Base-by-base conservation (phyloP, 1,140 invertebrate genomes). In the Pollicipes pollicipes region DNA sequence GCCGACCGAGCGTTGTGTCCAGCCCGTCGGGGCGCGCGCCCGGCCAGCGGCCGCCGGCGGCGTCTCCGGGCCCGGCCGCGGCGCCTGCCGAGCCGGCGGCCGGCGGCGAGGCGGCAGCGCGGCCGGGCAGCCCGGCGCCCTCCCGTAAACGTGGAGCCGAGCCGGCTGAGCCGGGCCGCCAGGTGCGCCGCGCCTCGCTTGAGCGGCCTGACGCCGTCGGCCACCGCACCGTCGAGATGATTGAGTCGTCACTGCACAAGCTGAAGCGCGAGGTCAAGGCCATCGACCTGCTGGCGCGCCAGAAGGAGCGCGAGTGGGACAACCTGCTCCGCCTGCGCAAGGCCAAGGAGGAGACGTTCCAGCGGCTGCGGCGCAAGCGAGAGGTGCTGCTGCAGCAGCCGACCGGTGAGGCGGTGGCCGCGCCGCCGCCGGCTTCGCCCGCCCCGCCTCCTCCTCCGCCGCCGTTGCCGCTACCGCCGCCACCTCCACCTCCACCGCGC, bases 261-360 rank as follows among this genome's bases (percentile, higher is more conserved):
- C 64, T 66, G n/a, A 66, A 66, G 64, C n/a, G 64, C 1, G 64
- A 66, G 64, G 64, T 66, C 24, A 66, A 75, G 74, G 71, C 71
- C 10, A 30, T 75, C 66, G 74, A 75, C 26, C 72, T 72, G 63
- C 67, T 73, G 45, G 37, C 73, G 13, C 71, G 72, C n/a, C 84
- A 86, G 75, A 91, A 90, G 78, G 90, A 91, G 81, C 83, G 86
- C 72, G 89, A 92, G 79, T 91, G 89, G 89, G 90, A 91, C 76
- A 86, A 88, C 68, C 86, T 92, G 32, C 76, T 91, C 13, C 84
- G 88, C 76, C 80, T 90, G 73, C 88, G 88, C 76, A 91, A 90
- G 77, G 81, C 90, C 0, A 91, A 91, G 80, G 89, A 92, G 77
- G 88, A 91, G 76, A 85, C 88, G 26, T 81, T 72, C 30, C 29